These are phyloP conservation scores for Parnassius smintheus DNA, from an alignment of 2,888 invertebrate genomes.

Conservation along the genomic window DNA sequence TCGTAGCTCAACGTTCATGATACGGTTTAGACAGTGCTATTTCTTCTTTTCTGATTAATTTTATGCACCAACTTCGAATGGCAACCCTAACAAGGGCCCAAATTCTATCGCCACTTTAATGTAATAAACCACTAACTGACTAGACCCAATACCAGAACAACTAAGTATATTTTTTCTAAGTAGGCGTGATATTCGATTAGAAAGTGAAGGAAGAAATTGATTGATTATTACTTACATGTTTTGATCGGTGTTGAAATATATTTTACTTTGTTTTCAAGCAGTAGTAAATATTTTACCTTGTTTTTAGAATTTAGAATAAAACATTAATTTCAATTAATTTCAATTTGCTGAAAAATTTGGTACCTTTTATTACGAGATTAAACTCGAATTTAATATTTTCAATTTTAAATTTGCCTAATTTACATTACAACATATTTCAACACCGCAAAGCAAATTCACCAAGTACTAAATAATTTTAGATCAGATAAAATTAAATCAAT, in stretches of 20 bases:
- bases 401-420: conserved; percentile 15
- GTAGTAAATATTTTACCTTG: too few species aligned
- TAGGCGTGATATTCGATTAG: conserved; percentile 72
- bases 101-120: conserved; percentile 36
- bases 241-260: conserved; percentile 53
- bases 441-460: conserved; percentile 63
- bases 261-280: conserved; percentile 29
- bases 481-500: conserved; percentile 63
- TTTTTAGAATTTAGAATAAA: too few species aligned
- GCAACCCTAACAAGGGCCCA: conserved; percentile 17
- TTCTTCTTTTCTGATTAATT: too few species aligned
- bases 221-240: conserved; percentile 34
- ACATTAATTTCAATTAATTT: too few species aligned
- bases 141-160: conserved; percentile 55
- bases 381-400: too few species aligned
- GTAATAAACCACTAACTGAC: conserved; percentile 63
- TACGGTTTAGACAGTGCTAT: too few species aligned
- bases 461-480: conserved; percentile 43
- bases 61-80: conserved; percentile 10
- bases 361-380: too few species aligned
- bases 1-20: too few species aligned
- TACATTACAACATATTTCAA: conserved; percentile 52
- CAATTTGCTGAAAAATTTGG: too few species aligned
- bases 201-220: conserved; percentile 62
- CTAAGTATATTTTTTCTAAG: conserved; percentile 43